Evolutionary conservation across 2,888 invertebrate species (phyloP).

Genomic region (Pyrgus malvae): DNA sequence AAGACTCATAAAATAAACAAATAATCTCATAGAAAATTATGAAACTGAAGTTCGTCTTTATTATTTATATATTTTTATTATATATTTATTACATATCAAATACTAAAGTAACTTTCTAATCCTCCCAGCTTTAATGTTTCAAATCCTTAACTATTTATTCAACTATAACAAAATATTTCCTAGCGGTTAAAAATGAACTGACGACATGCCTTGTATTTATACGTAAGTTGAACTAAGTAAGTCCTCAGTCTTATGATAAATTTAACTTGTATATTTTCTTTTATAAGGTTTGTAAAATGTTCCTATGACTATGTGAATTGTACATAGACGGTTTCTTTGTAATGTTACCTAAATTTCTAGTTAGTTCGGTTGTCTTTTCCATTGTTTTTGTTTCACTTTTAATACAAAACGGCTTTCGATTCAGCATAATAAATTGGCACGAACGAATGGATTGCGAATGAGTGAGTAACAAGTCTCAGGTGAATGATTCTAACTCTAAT

Average conservation of each 20-base stretch:
- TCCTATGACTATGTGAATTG: slow-evolving; percentile 12
- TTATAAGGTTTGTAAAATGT: slow-evolving; percentile 13
- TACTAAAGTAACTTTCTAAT: slow-evolving; percentile 24
- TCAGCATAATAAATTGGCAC: slow-evolving; percentile 8
- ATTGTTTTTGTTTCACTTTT: slow-evolving; percentile 1
- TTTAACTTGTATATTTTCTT: slow-evolving; percentile 11
- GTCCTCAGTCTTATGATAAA: slow-evolving; percentile 26
- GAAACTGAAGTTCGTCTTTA: neutral
- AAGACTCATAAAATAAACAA: neutral
- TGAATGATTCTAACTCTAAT: neutral
- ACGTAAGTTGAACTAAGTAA: slow-evolving; percentile 20
- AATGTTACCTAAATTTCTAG: neutral
- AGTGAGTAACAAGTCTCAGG: neutral
- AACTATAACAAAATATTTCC: slow-evolving; percentile 16
- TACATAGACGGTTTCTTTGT: slow-evolving; percentile 11
- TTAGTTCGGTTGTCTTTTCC: neutral
- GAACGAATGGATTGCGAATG: neutral
- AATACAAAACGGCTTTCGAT: slow-evolving; percentile 11
- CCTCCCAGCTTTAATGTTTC: slow-evolving; percentile 18
- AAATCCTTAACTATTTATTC: slow-evolving; percentile 17
- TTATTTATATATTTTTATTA: neutral
- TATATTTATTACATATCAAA: slow-evolving; percentile 17
- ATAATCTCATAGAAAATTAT: neutral
- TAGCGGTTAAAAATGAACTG: slow-evolving; percentile 23
- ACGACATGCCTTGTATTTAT: slow-evolving; percentile 19